Evolutionary conservation across 2,113 vertebrate species (phyloP).

Genomic region (Microtus ochrogaster): DNA sequence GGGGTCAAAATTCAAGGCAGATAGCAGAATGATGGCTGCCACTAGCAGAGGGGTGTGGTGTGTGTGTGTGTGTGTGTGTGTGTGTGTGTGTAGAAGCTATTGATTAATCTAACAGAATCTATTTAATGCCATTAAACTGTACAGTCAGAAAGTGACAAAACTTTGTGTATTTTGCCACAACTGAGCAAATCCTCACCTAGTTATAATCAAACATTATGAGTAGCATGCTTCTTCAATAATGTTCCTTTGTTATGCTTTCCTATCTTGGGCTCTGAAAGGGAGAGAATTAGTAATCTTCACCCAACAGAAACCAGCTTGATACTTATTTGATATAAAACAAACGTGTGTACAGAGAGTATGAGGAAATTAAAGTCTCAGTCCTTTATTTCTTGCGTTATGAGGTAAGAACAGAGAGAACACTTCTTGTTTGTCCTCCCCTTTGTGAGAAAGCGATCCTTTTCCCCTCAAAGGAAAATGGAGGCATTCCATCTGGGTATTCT

Average conservation of each 20-base stretch:
- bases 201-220: background rate
- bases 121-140: background rate
- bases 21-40: background rate
- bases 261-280: background rate
- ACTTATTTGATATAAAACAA: slow-evolving; percentile 1
- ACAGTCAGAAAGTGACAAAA: background rate
- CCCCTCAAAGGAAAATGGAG: background rate
- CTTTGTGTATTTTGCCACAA: background rate
- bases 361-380: background rate
- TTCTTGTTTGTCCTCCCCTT: background rate
- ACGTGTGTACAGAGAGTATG: background rate
- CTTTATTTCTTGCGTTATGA: background rate
- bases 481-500: background rate
- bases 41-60: background rate
- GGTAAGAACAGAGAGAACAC: background rate
- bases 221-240: background rate
- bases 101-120: background rate
- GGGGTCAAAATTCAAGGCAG: background rate
- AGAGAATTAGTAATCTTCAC: background rate
- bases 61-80: background rate
- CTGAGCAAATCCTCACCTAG: background rate
- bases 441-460: background rate
- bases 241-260: background rate
- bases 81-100: background rate
- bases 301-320: slow-evolving; percentile 12